These are phyloP conservation scores for Gasteruption jaculator DNA, from an alignment of 2,888 invertebrate genomes.

Conservation along the genomic window DNA sequence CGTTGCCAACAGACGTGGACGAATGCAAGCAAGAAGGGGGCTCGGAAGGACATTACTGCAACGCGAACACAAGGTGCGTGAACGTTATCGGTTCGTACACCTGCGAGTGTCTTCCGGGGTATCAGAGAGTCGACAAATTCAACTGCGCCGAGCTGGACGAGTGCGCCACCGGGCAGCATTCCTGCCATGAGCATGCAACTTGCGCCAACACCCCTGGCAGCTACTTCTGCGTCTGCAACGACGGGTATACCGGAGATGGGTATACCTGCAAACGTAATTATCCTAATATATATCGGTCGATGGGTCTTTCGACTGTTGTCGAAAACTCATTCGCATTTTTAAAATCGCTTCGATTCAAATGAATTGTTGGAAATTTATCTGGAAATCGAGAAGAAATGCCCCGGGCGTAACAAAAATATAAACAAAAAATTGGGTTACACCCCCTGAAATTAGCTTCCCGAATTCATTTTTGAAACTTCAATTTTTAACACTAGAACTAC, in stretches of 20 bases:
- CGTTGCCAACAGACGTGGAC: conserved; percentile 80
- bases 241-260: conserved; percentile 76
- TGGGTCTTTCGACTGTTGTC: no score
- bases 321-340: no score
- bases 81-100: conserved; percentile 79
- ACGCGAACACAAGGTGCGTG: conserved; percentile 77
- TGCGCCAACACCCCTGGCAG: conserved; percentile 81
- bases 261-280: conserved; percentile 69
- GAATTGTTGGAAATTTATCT: no score
- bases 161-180: conserved; percentile 67
- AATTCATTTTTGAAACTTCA: no score
- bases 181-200: conserved; percentile 70
- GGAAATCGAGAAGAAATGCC: no score
- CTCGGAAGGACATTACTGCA: conserved; percentile 78
- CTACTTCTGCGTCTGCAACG: conserved; percentile 69
- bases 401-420: no score
- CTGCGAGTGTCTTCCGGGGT: conserved; percentile 80
- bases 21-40: conserved; percentile 79
- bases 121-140: conserved; percentile 70
- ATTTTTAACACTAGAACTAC: no score
- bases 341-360: no score
- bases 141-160: conserved; percentile 80
- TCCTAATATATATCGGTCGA: no score
- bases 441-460: no score
- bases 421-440: neutral